Base-by-base conservation (phyloP, 2,797 vertebrate species). In the Pseudochaenichthys georgianus region DNA sequence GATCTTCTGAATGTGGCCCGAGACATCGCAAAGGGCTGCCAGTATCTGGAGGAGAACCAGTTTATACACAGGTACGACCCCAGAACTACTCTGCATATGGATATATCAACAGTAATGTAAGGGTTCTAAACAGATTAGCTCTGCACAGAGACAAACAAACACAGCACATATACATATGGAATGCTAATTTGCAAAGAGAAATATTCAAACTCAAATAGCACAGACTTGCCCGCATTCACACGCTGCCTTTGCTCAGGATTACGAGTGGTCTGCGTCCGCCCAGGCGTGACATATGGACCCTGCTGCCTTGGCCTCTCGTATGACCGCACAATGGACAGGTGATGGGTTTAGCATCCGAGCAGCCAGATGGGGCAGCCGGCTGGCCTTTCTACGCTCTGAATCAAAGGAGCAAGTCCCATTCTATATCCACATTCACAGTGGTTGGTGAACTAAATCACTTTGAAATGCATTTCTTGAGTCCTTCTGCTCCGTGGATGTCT, bases 31-130 rank as follows among this genome's bases (percentile, higher is more conserved):
- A 97, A 96, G 64, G 98, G 98, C 81, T 98, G 97, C 91, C 97
- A 99, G 90, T 99, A 99, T 79, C 90, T 99, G 80, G 98, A 99
- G 90, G 98, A 99, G 87, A 99, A 99, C 86, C 98, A 99, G 85
- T 99, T 99, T 86, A 99, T 99, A 80, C 98, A 99, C 95, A 96
- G 98, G 98, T 99, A 91, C 45, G 5, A 47, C 11, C 23, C 9
- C 78, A 79, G 43, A 71, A 38, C 28, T 28, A 48, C 52, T 69
- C 15, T 65, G 41, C 62, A 72, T 46, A 34, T 61, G 5, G 52
- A 70, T 21, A 21, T 62, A 73, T 9, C 17, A 31, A 66, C 28
- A 69, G 38, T 41, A 13, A 42, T 57, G 23, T 54, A 64, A 45
- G 50, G 17, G 28, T 41, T 12, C 47, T 55, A 34, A 68, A 64